Evolutionary conservation across 1,140 invertebrate genomes (phyloP), one percentile per base, ranked within the genome.

Genomic region (Acromyrmex charruanus): DNA sequence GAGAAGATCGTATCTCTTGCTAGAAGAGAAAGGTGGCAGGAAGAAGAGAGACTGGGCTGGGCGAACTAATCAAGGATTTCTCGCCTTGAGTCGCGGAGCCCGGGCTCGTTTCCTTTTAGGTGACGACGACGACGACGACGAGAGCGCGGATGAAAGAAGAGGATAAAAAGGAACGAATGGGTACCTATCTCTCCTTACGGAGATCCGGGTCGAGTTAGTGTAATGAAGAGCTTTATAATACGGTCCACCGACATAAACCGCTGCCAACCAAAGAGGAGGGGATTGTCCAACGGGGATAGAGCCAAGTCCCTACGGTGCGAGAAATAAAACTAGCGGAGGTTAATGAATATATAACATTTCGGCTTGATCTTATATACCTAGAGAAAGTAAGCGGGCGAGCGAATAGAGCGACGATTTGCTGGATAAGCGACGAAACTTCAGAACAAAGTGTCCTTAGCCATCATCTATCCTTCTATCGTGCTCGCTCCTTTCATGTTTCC

Each of bases 171-270:
- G 72, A 59, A 90, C 53, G 89, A 81, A 87, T 77, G 66, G 39
- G 68, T 59, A 65, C 68, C 71, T 74, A 89, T 92, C 89, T 91
- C 88, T 82, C 77, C 87, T 85, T 90, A 87, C 85, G 72, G 80
- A 82, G 87, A 89, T 88, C 86, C 87, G 71, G 79, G 35, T 77
- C 84, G 86, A 90, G 90, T 88, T 88, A 84, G 79, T 91, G 91
- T 93, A 93, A 93, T 93, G 89, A 91, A 93, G 88, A 89, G 86
- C 86, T 91, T 91, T 90, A 92, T 89, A 90, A 92, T 89, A 85
- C 79, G 87, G 88, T 65, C 65, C 84, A 86, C 69, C 61, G 85
- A 86, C 85, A 87, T 91, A 88, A 91, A 88, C 84, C 85, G 69
- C 69, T 53, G 71, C 61, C 49, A 74, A 80, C 51, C 71, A 35